Base-by-base conservation (phyloP, 1,140 invertebrate genomes). In the Hestina assimilis region DNA sequence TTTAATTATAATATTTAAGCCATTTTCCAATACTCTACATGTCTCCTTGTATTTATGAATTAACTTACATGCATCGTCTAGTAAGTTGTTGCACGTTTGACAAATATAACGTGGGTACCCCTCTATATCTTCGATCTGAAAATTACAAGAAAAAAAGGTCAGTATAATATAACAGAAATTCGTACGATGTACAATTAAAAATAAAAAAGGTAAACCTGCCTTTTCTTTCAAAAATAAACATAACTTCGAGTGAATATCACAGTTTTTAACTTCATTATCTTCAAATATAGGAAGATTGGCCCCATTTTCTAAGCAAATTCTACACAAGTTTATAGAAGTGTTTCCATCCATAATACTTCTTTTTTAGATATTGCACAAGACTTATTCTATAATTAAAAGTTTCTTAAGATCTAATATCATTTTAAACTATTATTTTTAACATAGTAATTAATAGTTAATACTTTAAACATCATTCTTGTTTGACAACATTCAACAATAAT, bases 41-140 rank as follows among this genome's bases (percentile, higher is more conserved):
- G 80, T 65, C 38, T 83, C 64, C 57, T 64, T 79, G 51, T 69
- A 87, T 64, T 72, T 81, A 56, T 72, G 70, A 19, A 83, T 75
- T 52, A 87, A 85, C 59, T 57, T 66, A 14, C 59, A 72, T 20
- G 74, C 23, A 26, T 41, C 55, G 26, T 82, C 58, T 57, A 83
- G 54, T 3, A 64, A 76, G 11, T 62, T 47, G 42, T 76, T 72
- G 55, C 83, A 87, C 11, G 45, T 56, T n/a, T 52, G 47, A 69
- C 83, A 87, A 57, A 87, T 80, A 42, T 62, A 66, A 24, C 65
- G 57, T 29, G 83, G 83, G 29, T 75, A 83, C 8, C 82, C 79
- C 20, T 79, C 69, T 40, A 76, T 53, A 40, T 87, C 77, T 65
- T 81, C 71, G 52, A 87, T 67, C 83, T 87, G 70, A 41, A 81